Evolutionary conservation across 64 coral and sea anemone species (phyloP), one percentile per base, ranked within the genome.

Genomic region (Porites lutea): DNA sequence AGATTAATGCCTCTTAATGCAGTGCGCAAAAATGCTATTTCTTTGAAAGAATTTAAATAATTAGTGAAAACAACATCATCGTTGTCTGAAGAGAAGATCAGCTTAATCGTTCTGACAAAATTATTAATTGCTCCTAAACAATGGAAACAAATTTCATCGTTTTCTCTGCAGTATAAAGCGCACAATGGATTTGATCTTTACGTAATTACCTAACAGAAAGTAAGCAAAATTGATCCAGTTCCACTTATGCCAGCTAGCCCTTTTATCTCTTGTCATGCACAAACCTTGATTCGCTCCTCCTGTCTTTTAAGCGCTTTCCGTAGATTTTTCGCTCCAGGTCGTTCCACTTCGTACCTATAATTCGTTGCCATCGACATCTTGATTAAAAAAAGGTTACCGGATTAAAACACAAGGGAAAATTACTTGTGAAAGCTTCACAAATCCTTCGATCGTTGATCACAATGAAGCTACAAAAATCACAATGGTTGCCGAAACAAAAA

Each of bases 281-380:
- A n/a, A n/a, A n/a, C 94, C 94, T 96, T 96, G 4, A 96, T 96
- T 77, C 94, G 70, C 22, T 91, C 79, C 21, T 96, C n/a, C 47
- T 96, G 94, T 92, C 90, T 74, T 77, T 96, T 96, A 2, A 96
- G 49, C 75, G 94, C 94, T 59, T 96, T 96, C 37, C 90, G 71
- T 7, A 96, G 64, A 69, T 92, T 96, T 82, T 96, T 92, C 5
- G 90, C 86, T 75, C 86, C 90, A 62, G 94, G 94, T 4, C 94
- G 77, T 15, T 96, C 94, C 13, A 96, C 63, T 89, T 96, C 94
- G 44, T 92, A 96, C 71, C 94, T 92, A 20, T 96, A 96, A 65
- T 92, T 96, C 16, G 94, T 96, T 81, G 90, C 78, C 94, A 96
- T 96, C 68, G 94, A 96, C 94, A 96, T 96, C 74, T 89, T 96